phyloP scores from a whole-genome alignment of 2,888 invertebrate genomes.

The Saturnia pavonia region DNA sequence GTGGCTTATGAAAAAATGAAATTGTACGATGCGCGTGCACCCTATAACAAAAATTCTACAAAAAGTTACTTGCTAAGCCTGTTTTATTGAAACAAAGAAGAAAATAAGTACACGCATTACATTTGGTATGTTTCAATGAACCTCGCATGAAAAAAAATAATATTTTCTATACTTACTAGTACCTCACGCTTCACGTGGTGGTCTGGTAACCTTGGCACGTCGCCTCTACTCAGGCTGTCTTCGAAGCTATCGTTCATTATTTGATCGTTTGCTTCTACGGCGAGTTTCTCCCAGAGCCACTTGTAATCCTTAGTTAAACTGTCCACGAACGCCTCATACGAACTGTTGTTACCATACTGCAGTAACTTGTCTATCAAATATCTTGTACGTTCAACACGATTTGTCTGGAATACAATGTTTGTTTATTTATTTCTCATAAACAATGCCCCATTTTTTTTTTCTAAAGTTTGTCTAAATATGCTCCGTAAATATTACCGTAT shows the following conservation, averaged over 20 bases:
- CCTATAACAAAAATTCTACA: too few relatives aligned
- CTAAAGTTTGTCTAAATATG: background rate
- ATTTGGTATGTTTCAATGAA: too few relatives aligned
- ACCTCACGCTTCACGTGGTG: slow-evolving; percentile 76
- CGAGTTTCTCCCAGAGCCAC: slow-evolving; percentile 81
- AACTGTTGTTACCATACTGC: slow-evolving; percentile 63
- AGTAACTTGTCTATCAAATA: slow-evolving; percentile 66
- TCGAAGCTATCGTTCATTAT: slow-evolving; percentile 70
- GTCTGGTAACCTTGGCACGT: slow-evolving; percentile 80
- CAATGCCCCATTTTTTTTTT: background rate
- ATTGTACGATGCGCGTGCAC: too few relatives aligned
- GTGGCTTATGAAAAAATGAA: too few relatives aligned
- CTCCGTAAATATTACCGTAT: background rate
- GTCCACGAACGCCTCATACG: slow-evolving; percentile 80
- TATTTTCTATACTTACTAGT: slow-evolving; percentile 62
- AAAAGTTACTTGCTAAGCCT: too few relatives aligned
- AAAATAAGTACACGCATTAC: too few relatives aligned
- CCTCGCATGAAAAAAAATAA: background rate
- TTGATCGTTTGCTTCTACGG: slow-evolving; percentile 52
- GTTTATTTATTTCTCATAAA: slow-evolving; percentile 28
- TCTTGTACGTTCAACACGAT: slow-evolving; percentile 59
- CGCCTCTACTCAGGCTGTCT: slow-evolving; percentile 78
- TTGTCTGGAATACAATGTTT: slow-evolving; percentile 51
- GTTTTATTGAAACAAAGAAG: too few relatives aligned
- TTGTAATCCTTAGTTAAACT: slow-evolving; percentile 78